Base-by-base conservation (phyloP, 2,797 vertebrate genomes). In the Phataginus tetradactyla region DNA sequence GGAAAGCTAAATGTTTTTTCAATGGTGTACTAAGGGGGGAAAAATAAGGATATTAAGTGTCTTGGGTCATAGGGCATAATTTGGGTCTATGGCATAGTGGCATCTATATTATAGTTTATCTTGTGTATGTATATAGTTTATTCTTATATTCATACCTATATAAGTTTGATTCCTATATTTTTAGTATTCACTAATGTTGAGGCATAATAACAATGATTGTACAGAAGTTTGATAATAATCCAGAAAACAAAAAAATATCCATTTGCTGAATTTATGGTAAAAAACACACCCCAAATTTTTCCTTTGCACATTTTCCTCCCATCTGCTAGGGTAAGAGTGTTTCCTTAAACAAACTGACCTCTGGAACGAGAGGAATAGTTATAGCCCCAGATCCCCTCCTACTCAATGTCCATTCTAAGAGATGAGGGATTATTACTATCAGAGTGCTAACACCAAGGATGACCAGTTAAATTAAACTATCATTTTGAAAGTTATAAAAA, bases 11-110 rank as follows among this genome's bases (percentile, higher is more conserved):
- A 15, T 59, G 64, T 45, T 87, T 68, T 84, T 74, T 17, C 17
- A 45, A 27, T 79, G n/a, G 11, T 66, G 0, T 32, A 21, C 20
- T 25, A 25, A 34, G 27, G 7, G 15, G 2, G 12, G 5, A 0
- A 78, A 51, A 45, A 15, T 74, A 72, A 32, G 0, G 1, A 2
- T 59, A 27, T 55, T 88, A 78, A 66, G 18, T 18, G 2, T 49
- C 15, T 61, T 72, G 14, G 14, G 11, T 14, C 27, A 37, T 23
- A 59, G 1, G 3, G 25, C 1, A 79, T 69, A 61, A 66, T 49
- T 49, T n/a, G 11, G 49, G 6, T 49, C 18, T 37, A 64, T 17
- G 7, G 21, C 2, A 34, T 7, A 39, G 6, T 61, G 8, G 71
- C 7, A 25, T 32, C n/a, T 61, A 17, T 72, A 74, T n/a, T 53